Conservation (phyloP, 2,113 vertebrate species). For the Myxocyprinus asiaticus region DNA sequence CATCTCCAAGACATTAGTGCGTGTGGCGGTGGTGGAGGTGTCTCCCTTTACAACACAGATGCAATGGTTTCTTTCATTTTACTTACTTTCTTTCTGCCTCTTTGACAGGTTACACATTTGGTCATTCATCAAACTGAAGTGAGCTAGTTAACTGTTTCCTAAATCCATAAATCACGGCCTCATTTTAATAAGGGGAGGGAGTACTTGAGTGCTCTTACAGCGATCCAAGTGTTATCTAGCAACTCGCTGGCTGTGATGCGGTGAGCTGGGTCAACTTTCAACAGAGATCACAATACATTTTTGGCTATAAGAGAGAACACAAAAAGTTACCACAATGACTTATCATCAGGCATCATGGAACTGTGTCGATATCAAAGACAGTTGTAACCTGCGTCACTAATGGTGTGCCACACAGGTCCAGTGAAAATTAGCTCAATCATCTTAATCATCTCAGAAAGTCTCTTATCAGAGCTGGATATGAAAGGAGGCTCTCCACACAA, state of each 20-base stretch:
- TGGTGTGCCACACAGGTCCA: conserved; percentile 69
- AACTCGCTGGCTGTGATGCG: conserved; percentile 80
- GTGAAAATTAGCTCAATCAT: conserved; percentile 75
- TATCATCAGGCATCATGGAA: conserved; percentile 13
- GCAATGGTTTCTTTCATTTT: conserved; percentile 30
- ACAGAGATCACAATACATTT: conserved; percentile 72
- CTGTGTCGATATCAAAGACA: background rate
- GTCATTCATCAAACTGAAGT: conserved; percentile 8
- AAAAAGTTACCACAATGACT: conserved; percentile 25
- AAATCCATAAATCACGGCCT: background rate
- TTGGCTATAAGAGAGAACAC: conserved; percentile 71
- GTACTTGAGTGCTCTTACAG: conserved; percentile 61
- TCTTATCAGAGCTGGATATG: conserved; percentile 74
- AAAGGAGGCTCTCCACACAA: conserved; percentile 82
- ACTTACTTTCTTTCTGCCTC: no score
- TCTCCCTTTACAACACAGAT: conserved; percentile 73
- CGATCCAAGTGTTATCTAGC: conserved; percentile 79
- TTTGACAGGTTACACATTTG: background rate
- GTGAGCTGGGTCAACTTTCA: conserved; percentile 80
- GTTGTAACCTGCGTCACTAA: conserved; percentile 76
- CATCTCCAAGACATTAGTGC: conserved; percentile 81
- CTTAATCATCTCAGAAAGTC: conserved; percentile 80
- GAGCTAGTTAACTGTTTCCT: background rate
- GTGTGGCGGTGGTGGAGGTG: conserved; percentile 63
- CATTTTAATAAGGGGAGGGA: conserved; percentile 5